Conservation (phyloP, 1,140 invertebrate species). For the Pachyrhynchus sulphureomaculatus region DNA sequence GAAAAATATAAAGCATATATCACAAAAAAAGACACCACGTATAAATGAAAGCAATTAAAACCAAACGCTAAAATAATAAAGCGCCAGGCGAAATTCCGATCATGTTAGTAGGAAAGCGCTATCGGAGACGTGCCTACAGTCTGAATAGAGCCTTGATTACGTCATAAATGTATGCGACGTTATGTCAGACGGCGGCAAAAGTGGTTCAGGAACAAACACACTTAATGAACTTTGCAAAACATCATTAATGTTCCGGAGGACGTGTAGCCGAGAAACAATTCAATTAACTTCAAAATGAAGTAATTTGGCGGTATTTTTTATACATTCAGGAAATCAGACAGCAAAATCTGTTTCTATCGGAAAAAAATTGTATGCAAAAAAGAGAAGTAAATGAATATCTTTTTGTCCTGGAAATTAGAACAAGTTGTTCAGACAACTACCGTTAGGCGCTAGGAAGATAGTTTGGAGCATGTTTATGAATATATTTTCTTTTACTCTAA, state of each 20-base stretch:
- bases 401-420: too few relatives aligned
- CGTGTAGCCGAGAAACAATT: constrained; percentile 16
- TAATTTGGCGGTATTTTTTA: neutral
- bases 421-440: too few relatives aligned
- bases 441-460: too few relatives aligned
- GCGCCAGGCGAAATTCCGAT: neutral
- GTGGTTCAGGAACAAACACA: constrained; percentile 27
- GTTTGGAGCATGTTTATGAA: too few relatives aligned
- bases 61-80: neutral
- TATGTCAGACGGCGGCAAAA: constrained; percentile 21
- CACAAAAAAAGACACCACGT: too few relatives aligned
- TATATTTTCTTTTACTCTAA: too few relatives aligned
- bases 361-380: too few relatives aligned
- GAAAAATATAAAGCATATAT: too few relatives aligned
- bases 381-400: too few relatives aligned
- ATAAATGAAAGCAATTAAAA: neutral
- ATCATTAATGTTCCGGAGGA: constrained; percentile 13
- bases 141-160: constrained; percentile 29
- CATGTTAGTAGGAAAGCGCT: neutral
- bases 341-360: too few relatives aligned
- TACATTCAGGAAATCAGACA: too few relatives aligned
- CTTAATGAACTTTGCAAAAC: constrained; percentile 30
- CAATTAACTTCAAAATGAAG: constrained; percentile 20
- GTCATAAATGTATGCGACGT: constrained; percentile 29
- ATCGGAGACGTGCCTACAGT: neutral